Evolutionary conservation across 1,140 invertebrate genomes (phyloP).

Genomic region (Sarcophaga bullata): DNA sequence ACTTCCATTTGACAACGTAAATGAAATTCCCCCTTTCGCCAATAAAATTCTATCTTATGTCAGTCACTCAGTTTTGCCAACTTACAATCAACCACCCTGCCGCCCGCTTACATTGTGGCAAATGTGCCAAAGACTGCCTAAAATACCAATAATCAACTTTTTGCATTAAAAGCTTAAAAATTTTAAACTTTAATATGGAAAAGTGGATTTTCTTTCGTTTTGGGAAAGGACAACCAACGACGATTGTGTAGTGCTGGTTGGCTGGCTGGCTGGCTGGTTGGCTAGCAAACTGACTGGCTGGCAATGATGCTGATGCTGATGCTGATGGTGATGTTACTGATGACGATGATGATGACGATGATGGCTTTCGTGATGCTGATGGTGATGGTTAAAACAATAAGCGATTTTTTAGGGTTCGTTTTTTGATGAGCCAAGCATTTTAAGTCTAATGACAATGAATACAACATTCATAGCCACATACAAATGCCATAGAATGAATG

Average conservation of each 20-base stretch:
- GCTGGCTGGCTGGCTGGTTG: too few species aligned
- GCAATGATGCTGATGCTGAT: too few species aligned
- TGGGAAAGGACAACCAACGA: background rate
- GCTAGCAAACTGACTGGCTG: too few species aligned
- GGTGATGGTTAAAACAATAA: conserved; percentile 12
- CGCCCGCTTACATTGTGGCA: background rate
- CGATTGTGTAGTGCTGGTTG: background rate
- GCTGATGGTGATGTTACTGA: too few species aligned
- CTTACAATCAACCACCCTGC: background rate
- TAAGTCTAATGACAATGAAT: conserved; percentile 11
- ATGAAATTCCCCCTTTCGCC: background rate
- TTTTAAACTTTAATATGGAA: conserved; percentile 1
- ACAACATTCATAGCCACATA: background rate
- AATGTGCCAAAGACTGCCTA: background rate
- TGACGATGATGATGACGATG: background rate
- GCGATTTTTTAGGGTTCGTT: background rate
- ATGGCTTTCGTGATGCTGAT: background rate
- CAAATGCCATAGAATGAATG: too few species aligned
- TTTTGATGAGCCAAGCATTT: conserved; percentile 12
- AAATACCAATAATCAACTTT: conserved; percentile 4
- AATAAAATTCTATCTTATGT: background rate
- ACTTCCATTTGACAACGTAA: background rate
- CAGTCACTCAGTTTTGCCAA: background rate
- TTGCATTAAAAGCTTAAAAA: conserved; percentile 24
- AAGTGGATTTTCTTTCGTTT: background rate